Percentiles rank a stretch among this genome's conserved stretches.
Conservation (phyloP, 2,888 invertebrate genomes). For the Aphodius sticticus region DNA sequence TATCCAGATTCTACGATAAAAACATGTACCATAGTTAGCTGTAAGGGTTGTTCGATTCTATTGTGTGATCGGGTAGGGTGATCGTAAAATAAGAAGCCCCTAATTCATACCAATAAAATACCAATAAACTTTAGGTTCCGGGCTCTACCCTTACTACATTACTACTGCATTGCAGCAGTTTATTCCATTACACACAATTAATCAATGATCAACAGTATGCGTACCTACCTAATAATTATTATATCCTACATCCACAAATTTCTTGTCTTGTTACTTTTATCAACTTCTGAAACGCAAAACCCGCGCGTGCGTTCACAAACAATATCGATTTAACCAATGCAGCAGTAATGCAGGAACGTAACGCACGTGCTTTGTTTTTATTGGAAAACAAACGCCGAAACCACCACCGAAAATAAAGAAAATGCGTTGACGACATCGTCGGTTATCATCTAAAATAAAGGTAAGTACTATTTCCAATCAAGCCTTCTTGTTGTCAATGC, state of each 20-base stretch:
- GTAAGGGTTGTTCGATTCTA: too few species aligned
- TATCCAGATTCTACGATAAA: too few species aligned
- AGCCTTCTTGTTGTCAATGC: not conserved
- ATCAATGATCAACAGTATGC: too few species aligned
- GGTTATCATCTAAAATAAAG: not conserved
- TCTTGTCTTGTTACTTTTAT: not conserved
- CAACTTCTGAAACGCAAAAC: conserved; percentile 19
- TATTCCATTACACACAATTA: too few species aligned
- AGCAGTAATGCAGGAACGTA: conserved; percentile 42
- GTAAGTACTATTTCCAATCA: not conserved
- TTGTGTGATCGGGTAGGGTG: too few species aligned
- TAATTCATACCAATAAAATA: too few species aligned
- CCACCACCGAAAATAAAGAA: conserved; percentile 12
- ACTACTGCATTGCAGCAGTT: too few species aligned
- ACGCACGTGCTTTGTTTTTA: conserved; percentile 38
- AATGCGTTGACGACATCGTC: not conserved
- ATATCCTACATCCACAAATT: not conserved
- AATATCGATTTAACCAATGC: conserved; percentile 41
- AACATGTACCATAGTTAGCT: too few species aligned
- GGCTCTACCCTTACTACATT: too few species aligned
- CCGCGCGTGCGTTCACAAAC: conserved; percentile 43
- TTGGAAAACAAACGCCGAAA: not conserved
- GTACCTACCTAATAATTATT: not conserved
- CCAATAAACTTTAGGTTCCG: too few species aligned
- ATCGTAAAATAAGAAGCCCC: too few species aligned